Conservation (phyloP, 2,888 invertebrate species). For the Xestoiulus laeticollis region DNA sequence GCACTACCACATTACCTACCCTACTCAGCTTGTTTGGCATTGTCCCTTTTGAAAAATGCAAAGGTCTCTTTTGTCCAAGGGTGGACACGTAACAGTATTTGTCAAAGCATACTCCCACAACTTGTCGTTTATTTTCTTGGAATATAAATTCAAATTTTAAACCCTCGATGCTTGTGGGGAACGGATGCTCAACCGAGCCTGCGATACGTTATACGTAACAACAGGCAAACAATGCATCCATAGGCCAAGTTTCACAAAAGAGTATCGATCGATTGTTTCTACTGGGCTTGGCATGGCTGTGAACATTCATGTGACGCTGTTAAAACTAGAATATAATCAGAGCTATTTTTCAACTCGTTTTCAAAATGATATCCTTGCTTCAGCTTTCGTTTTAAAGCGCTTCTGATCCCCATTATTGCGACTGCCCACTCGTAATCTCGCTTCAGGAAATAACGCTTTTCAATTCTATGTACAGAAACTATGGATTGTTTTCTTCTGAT, state of each 20-base stretch:
- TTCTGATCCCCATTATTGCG: neutral
- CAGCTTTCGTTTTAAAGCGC: neutral
- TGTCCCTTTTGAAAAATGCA: neutral
- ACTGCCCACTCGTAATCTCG: neutral
- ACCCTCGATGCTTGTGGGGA: neutral
- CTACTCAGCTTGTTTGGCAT: neutral
- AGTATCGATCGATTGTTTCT: constrained; percentile 25
- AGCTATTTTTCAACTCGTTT: constrained; percentile 10
- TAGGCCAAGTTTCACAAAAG: neutral
- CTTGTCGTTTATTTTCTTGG: neutral
- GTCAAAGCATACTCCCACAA: neutral
- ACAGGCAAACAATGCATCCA: neutral
- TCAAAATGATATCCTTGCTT: neutral
- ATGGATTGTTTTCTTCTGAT: neutral
- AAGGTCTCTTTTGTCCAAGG: neutral
- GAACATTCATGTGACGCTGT: neutral
- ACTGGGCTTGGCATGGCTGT: neutral
- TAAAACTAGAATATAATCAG: neutral
- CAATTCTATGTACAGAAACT: neutral
- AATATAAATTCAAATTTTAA: constrained; percentile 27
- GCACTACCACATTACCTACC: neutral
- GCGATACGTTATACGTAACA: neutral
- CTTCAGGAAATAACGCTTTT: constrained; percentile 30
- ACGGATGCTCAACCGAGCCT: neutral
- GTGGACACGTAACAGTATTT: constrained; percentile 6